Evolutionary conservation across 2,797 vertebrate genomes (phyloP).

Genomic region (Pangasius djambal): DNA sequence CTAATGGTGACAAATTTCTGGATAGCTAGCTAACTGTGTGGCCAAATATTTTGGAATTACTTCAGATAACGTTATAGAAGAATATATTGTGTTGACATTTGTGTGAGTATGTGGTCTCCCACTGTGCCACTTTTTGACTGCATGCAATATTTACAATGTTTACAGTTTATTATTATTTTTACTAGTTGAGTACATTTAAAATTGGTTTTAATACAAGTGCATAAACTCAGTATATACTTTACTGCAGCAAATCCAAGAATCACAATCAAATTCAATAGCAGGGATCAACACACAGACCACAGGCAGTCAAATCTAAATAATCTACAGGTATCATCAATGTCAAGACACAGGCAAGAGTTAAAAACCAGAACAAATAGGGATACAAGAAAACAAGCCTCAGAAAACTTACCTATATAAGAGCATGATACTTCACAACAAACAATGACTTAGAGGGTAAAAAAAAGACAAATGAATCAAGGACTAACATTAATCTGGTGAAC

Average conservation of each 20-base stretch:
- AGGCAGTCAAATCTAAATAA: too few species aligned
- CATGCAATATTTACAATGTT: background rate
- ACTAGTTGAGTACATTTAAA: background rate
- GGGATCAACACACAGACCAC: background rate
- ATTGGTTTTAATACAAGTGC: background rate
- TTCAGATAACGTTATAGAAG: background rate
- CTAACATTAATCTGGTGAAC: background rate
- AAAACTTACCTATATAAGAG: background rate
- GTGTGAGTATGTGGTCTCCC: background rate
- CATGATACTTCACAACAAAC: background rate
- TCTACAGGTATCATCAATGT: background rate
- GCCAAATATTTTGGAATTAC: background rate
- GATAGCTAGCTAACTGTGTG: background rate
- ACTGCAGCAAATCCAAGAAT: background rate
- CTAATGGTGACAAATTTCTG: background rate
- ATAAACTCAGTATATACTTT: background rate
- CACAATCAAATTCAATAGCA: background rate
- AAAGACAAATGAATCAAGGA: background rate
- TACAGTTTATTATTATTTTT: background rate
- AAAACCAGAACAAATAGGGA: background rate
- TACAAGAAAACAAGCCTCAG: background rate
- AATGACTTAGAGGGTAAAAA: background rate
- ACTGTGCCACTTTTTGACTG: background rate
- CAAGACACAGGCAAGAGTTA: background rate
- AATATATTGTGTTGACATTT: background rate